phyloP scores from a whole-genome alignment of 2,888 invertebrate genomes.

The Neoaliturus tenellus region DNA sequence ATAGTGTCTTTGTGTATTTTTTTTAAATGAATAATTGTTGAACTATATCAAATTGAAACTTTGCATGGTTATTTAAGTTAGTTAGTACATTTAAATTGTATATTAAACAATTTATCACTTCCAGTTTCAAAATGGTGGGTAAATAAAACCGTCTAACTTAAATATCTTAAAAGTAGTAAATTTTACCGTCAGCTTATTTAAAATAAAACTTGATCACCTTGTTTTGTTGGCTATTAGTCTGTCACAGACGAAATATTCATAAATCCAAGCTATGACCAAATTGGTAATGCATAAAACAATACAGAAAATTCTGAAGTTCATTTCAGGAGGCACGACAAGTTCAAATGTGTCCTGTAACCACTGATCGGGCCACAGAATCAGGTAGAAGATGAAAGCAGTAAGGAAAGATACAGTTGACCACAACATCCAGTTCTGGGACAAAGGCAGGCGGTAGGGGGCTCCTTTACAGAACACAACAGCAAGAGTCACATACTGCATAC shows the following conservation, averaged over 20 bases:
- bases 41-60: no score
- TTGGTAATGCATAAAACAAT: not conserved
- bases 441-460: conserved; percentile 88
- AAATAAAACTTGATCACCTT: not conserved
- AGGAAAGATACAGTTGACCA: conserved; percentile 76
- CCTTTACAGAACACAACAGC: conserved; percentile 93
- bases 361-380: conserved; percentile 79
- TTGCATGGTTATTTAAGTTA: no score
- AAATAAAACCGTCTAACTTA: no score
- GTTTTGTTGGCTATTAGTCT: not conserved
- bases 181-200: no score
- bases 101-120: no score
- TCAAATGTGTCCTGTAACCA: conserved; percentile 79
- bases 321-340: conserved; percentile 79
- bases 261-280: not conserved
- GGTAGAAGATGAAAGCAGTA: conserved; percentile 69
- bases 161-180: no score
- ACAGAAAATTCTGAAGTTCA: conserved; percentile 73
- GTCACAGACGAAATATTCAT: not conserved
- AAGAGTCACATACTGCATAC: conserved; percentile 93
- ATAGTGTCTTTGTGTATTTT: no score
- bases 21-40: no score
- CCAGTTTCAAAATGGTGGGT: no score
- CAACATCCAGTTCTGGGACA: conserved; percentile 87
- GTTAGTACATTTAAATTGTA: no score